Evolutionary conservation across 2,888 invertebrate genomes (phyloP).

Genomic region (Drosophila diplacantha): DNA sequence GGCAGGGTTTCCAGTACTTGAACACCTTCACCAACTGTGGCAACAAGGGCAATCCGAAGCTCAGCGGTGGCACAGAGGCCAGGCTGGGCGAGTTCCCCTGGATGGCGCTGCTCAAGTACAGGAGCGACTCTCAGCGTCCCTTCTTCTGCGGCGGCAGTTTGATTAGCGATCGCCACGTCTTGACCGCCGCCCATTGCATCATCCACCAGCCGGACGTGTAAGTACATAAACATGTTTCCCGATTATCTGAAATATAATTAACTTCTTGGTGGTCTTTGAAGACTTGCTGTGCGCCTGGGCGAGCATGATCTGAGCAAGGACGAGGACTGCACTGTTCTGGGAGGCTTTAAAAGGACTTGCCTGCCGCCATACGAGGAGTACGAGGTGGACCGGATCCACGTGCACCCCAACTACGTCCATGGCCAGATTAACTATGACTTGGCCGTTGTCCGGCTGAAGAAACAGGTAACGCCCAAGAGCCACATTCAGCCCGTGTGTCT

Average conservation of each 20-base stretch:
- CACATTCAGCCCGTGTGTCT: constrained; percentile 73
- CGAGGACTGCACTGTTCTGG: constrained; percentile 69
- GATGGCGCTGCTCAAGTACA: constrained; percentile 86
- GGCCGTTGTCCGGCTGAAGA: constrained; percentile 79
- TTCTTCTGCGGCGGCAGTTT: constrained; percentile 77
- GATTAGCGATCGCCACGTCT: constrained; percentile 67
- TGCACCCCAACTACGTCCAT: constrained; percentile 79
- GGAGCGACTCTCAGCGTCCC: constrained; percentile 57
- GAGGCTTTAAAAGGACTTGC: constrained; percentile 63
- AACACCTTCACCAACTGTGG: constrained; percentile 79
- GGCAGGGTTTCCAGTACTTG: constrained; percentile 53
- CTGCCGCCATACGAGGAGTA: constrained; percentile 77
- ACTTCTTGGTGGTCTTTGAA: constrained; percentile 21
- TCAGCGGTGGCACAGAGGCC: constrained; percentile 82
- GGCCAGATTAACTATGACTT: constrained; percentile 79
- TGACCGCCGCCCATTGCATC: constrained; percentile 75
- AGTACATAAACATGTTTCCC: constrained; percentile 32
- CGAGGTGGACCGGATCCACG: constrained; percentile 72
- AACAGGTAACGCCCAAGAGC: constrained; percentile 47
- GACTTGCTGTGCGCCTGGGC: constrained; percentile 77
- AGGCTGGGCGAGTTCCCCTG: constrained; percentile 84
- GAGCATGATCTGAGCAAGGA: constrained; percentile 74
- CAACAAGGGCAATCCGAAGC: constrained; percentile 79
- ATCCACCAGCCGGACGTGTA: constrained; percentile 46
- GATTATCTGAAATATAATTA: background rate